Base-by-base conservation (phyloP, 2,797 vertebrate genomes). In the Mergus octosetaceus region DNA sequence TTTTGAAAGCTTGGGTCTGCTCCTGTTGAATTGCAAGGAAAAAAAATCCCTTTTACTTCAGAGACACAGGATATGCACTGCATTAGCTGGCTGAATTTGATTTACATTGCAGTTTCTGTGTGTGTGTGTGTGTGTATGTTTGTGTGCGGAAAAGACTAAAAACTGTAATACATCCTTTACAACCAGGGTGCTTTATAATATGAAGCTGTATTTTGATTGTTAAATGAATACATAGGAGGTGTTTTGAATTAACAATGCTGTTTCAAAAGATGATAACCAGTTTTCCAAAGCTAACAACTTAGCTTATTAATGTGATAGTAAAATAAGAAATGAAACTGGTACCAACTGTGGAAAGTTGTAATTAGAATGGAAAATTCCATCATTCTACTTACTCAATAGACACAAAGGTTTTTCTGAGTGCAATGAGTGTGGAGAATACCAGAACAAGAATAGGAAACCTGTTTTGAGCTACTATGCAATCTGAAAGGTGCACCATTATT, bases 331-430 rank as follows among this genome's bases (percentile, higher is more conserved):
- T 90, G 27, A 74, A 94, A 89, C 90, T 93, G 60, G 73, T 89
- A 85, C 80, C 74, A 88, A 85, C 71, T 93, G 56, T 95, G 96
- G 94, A 96, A 97, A 95, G 94, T 85, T 90, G 65, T 94, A 96
- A 94, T 93, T 91, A 87, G 85, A 95, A 87, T 93, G 94, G 96
- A 97, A 97, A 97, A 96, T 96, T 94, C 91, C 91, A 87, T 93
- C 93, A 72, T 94, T 92, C 58, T 91, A 28, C 80, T 92, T 91
- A 28, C 80, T 92, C 45, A 43, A 53, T 28, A 90, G 86, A 95
- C 86, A 95, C 84, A 96, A 96, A 95, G 90, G 94, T 89, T 95
- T 96, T 94, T 96, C 95, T 95, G 88, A 96, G 91, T 74, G 56
- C 71, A 57, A 27, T 28, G 86, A 82, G 80, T 43, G 53, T 88